A percentile compares a stretch with the other conserved stretches of the same genome.
Evolutionary conservation across 2,888 invertebrate genomes (phyloP).

Genomic region (Liodrosophila aerea): DNA sequence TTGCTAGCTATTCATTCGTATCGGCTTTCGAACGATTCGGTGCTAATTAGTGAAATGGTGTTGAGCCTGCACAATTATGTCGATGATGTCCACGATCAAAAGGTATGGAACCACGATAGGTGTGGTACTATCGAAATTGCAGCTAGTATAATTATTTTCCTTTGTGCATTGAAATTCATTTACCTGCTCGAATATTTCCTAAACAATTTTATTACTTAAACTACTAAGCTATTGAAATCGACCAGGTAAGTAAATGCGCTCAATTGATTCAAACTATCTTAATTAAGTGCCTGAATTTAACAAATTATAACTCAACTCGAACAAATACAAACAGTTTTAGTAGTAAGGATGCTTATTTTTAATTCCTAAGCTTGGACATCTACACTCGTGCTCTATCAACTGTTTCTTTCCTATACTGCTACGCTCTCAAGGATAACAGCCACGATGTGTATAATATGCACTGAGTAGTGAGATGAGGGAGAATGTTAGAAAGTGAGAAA

Average conservation of each 20-base stretch:
- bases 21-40: background rate
- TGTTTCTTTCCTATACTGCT: too few species aligned
- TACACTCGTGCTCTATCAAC: too few species aligned
- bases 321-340: conserved; percentile 14
- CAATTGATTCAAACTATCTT: conserved; percentile 5
- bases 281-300: conserved; percentile 35
- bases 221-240: too few species aligned
- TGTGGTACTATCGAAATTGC: too few species aligned
- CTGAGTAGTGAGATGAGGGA: background rate
- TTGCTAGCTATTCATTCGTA: background rate
- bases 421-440: too few species aligned
- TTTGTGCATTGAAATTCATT: too few species aligned
- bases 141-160: too few species aligned
- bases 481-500: too few species aligned
- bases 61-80: conserved; percentile 61
- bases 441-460: background rate
- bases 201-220: too few species aligned
- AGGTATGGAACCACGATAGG: conserved; percentile 44
- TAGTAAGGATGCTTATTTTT: background rate
- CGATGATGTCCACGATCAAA: conserved; percentile 33
- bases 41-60: conserved; percentile 38
- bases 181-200: too few species aligned
- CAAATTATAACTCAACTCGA: conserved; percentile 20
- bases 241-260: conserved; percentile 40
- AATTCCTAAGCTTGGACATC: too few species aligned